Evolutionary conservation across 2,888 invertebrate genomes (phyloP), one percentile per base, ranked within the genome.

Genomic region (Philaethria dido): DNA sequence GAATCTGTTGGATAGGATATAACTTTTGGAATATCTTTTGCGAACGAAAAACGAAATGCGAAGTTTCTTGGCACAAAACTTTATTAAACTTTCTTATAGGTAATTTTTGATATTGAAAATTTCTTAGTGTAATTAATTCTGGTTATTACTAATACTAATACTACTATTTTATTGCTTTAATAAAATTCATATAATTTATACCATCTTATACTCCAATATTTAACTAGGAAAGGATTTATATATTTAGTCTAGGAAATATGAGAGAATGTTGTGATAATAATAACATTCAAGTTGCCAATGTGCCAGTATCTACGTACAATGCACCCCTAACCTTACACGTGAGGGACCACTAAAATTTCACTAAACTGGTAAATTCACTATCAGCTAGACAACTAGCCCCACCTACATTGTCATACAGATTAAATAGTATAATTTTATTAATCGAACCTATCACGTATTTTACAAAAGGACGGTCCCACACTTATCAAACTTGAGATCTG

Each of bases 401-500:
- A 76, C 78, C 80, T 80, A 80, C 75, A 47, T 57, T 62, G 75
- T 75, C 76, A 73, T 74, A 78, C 77, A 72, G 78, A 81, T 80
- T 72, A 72, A 70, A 71, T 72, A 69, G 54, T 71, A 71, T 64
- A 66, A 64, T 72, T 72, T 68, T 69, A 82, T 78, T 68, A 74
- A 76, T 87, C 82, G 78, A 85, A 83, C 82, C 86, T 90, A 89
- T 87, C 85, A 86, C 85, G 78, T 85, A 85, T 83, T 85, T 81
- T 85, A 89, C 86, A 89, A 83, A 83, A 91, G 92, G 92, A 92
- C 92, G 92, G 92, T 91, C 92, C 92, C 91, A 88, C 88, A 88
- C 88, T 84, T 88, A 82, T 84, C 84, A 82, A 79, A 82, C 79
- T 82, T 91, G 91, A 92, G 91, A 92, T 92, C 91, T 71, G 71